These are phyloP conservation scores for Synergus japonicus DNA, from an alignment of 2,888 invertebrate species.

Conservation along the genomic window DNA sequence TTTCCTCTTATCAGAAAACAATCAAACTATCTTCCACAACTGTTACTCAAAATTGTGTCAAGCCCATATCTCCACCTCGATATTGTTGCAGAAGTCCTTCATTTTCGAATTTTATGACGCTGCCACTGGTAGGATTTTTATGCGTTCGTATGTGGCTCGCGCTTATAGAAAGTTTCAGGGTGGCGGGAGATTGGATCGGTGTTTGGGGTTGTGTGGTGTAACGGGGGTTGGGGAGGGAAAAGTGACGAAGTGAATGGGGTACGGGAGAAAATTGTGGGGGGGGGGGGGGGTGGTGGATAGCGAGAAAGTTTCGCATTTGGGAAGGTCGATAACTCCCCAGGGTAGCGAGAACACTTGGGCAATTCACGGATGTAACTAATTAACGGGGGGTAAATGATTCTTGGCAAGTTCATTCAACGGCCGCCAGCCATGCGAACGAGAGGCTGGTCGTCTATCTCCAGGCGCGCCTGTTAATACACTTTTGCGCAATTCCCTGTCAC, in stretches of 20 bases:
- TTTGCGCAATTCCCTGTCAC: slow-evolving; percentile 68
- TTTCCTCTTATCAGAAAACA: no score
- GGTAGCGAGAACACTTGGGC: slow-evolving; percentile 15
- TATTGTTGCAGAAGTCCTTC: slow-evolving; percentile 27
- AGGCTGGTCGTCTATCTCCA: slow-evolving; percentile 66
- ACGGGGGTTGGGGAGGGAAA: neutral
- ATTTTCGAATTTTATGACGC: slow-evolving; percentile 36
- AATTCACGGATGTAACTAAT: slow-evolving; percentile 61
- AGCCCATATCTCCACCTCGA: slow-evolving; percentile 20
- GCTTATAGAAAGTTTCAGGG: slow-evolving; percentile 24
- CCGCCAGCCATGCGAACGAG: slow-evolving; percentile 57
- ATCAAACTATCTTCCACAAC: neutral
- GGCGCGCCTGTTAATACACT: slow-evolving; percentile 69
- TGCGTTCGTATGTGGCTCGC: slow-evolving; percentile 33
- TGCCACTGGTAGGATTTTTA: slow-evolving; percentile 34
- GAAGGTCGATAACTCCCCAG: slow-evolving; percentile 19
- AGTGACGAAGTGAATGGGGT: neutral
- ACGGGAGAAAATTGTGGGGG: neutral
- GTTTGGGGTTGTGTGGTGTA: neutral
- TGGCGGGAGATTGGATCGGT: slow-evolving; percentile 1
- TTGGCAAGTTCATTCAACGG: slow-evolving; percentile 62
- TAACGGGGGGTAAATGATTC: slow-evolving; percentile 61
- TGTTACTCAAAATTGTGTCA: slow-evolving; percentile 38
- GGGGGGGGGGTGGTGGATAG: neutral
- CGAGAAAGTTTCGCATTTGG: slow-evolving; percentile 18